Evolutionary conservation across 2,888 invertebrate genomes (phyloP).

Genomic region (Ennomos fuscantarius): DNA sequence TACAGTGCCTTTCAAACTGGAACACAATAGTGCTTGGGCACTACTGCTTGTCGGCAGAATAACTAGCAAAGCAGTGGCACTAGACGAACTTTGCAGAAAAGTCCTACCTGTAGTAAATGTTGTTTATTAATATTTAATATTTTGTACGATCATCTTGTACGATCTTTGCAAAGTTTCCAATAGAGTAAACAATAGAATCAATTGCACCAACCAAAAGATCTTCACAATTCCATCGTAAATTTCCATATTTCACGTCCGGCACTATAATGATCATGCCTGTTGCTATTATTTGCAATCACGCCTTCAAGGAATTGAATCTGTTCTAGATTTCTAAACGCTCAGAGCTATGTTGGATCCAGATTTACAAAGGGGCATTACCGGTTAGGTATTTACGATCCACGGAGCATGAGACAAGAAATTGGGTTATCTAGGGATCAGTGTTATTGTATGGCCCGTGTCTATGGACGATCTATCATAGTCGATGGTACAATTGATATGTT

Average conservation of each 20-base stretch:
- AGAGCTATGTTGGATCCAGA: constrained; percentile 45
- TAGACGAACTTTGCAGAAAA: too few species aligned
- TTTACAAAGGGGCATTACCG: constrained; percentile 46
- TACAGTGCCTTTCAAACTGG: too few species aligned
- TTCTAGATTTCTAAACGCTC: constrained; percentile 62
- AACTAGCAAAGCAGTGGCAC: too few species aligned
- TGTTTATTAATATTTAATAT: too few species aligned
- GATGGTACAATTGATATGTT: not conserved
- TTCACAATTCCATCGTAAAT: not conserved
- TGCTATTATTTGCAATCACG: constrained; percentile 59
- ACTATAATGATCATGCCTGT: constrained; percentile 26
- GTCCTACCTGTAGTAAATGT: too few species aligned
- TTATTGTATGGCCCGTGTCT: constrained; percentile 24
- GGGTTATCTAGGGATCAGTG: constrained; percentile 23
- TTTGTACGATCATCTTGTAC: too few species aligned
- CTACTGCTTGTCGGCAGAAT: too few species aligned
- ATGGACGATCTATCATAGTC: constrained; percentile 21
- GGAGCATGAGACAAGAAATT: constrained; percentile 25
- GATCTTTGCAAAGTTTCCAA: too few species aligned
- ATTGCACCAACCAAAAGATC: not conserved
- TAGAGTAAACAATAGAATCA: too few species aligned
- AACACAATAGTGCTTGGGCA: too few species aligned
- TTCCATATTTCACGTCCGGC: constrained; percentile 14
- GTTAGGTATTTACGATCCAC: constrained; percentile 39
- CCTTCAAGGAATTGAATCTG: constrained; percentile 66